Base-by-base conservation (phyloP, 2,797 vertebrate species). In the Sus cebifrons region DNA sequence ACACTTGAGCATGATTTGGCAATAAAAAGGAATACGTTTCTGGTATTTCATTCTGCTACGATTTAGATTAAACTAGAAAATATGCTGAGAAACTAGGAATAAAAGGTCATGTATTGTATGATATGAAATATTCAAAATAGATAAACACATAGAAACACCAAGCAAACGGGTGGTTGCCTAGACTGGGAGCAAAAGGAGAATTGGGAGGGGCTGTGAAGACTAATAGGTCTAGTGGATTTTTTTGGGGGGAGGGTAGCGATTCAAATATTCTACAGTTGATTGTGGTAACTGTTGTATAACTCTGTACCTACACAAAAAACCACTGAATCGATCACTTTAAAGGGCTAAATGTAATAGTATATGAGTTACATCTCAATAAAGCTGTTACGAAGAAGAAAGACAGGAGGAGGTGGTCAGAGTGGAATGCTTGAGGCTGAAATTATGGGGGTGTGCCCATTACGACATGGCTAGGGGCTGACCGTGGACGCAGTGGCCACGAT, bases 361-460 rank as follows among this genome's bases (percentile, higher is more conserved):
- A 9, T 70, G 52, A 96, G 71, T 93, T 75, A 44, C 21, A 56
- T 82, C 49, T 81, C 82, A 65, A 73, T 64, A 94, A 92, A 79
- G 14, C 70, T 79, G 5, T 62, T 77, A 32, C 25, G 4, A 52
- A 83, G 81, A 86, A 84, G 54, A 32, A 74, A 58, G 58, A 58
- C 20, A 74, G 71, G 74, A 74, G 2, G 52, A 44, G 8, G 29
- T 79, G 15, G 60, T 87, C 44, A 85, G 83, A 89, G 15, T 14
- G 4, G 62, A 36, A 7, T 89, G 44, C n/a, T 90, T 40, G 27
- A 71, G 81, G 60, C 6, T n/a, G 49, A 67, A 25, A 14, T 64
- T 62, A 49, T n/a, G 67, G 68, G 7, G 10, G 6, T 75, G 68
- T 89, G 18, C 17, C 11, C 4, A 0, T 14, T 49, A 64, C 44